Evolutionary conservation across 2,888 invertebrate genomes (phyloP), one percentile per base, ranked within the genome.

Genomic region (Endotricha flammealis): DNA sequence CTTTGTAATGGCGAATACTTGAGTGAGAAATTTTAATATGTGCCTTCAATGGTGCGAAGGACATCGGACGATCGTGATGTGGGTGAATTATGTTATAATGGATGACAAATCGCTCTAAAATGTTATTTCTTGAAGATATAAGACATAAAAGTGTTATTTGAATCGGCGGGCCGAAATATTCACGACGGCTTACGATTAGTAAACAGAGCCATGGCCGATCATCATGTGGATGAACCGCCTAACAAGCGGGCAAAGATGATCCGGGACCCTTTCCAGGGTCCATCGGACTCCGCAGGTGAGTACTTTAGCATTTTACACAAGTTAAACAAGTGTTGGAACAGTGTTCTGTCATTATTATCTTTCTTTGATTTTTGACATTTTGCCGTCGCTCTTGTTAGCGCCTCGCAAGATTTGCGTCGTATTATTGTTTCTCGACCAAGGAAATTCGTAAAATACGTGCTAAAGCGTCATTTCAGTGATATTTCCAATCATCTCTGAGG

Each of bases 181-280:
- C 81, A 83, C 87, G 88, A 88, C 88, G 88, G 89, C 88, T 89
- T 88, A 87, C 82, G 88, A 88, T 89, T 90, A 88, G 90, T 90
- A 90, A 90, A 90, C 90, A 90, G 88, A 88, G 88, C 88, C 88
- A 97, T 97, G 97, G 95, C 95, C 90, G 97, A 97, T 91, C 95
- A 95, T 90, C 91, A 95, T 83, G 92, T 92, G 88, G 95, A 95
- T 89, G 96, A 96, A 89, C 97, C 96, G 91, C 96, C 97, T 86
- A 95, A 93, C 80, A 97, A 97, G 92, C 93, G 97, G 92, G 93
- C 93, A 78, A 97, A 97, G 89, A 92, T 97, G 88, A 92, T 96
- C 82, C 87, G 89, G 73, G 92, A 93, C 89, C 90, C 92, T 76
- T 93, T 93, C 82, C 93, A 93, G 88, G 92, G 92, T 75, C 90